Conservation (phyloP, 1,140 invertebrate genomes). For the Melipona quadrifasciata region DNA sequence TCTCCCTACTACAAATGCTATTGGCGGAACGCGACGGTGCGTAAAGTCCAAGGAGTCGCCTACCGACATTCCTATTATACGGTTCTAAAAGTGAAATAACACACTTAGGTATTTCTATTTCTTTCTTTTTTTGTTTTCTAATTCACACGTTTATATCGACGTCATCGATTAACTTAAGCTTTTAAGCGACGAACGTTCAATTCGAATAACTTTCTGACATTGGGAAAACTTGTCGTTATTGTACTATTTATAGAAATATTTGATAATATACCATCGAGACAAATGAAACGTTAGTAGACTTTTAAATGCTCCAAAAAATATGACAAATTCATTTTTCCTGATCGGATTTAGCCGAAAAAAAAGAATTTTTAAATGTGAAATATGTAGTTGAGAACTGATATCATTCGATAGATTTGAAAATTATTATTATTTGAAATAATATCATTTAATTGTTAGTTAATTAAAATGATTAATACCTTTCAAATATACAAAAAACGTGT, state of each 20-base stretch:
- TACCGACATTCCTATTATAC: conserved; percentile 9
- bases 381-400: too few relatives aligned
- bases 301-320: too few relatives aligned
- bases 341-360: too few relatives aligned
- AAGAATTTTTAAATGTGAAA: too few relatives aligned
- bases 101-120: conserved; percentile 4
- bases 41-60: conserved; percentile 50
- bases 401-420: too few relatives aligned
- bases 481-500: too few relatives aligned
- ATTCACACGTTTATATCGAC: background rate
- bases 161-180: background rate
- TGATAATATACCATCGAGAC: background rate
- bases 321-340: too few relatives aligned
- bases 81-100: background rate
- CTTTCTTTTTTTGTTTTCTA: background rate
- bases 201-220: background rate
- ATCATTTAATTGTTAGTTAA: too few relatives aligned
- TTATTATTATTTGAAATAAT: too few relatives aligned
- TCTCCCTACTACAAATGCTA: conserved; percentile 39
- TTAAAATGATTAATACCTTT: too few relatives aligned
- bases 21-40: conserved; percentile 32
- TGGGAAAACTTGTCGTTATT: background rate
- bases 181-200: background rate
- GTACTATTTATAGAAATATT: background rate
- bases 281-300: background rate